phyloP scores from a whole-genome alignment of 1,140 invertebrate genomes.

The Bacillus rossius region DNA sequence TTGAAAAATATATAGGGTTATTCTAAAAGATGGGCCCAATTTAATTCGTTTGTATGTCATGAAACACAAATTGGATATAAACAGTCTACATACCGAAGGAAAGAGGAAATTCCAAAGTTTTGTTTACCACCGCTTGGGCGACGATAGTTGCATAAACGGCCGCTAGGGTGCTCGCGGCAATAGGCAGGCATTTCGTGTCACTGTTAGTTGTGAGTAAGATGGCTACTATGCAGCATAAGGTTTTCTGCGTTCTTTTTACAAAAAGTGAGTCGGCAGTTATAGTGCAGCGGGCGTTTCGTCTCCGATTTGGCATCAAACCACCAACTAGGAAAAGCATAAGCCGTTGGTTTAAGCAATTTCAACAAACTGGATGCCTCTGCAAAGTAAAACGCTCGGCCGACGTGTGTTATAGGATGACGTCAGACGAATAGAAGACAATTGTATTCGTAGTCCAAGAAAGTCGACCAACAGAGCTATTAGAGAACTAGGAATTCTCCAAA shows the following conservation, averaged over 20 bases:
- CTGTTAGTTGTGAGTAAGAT: too few relatives aligned
- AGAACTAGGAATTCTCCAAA: constrained; percentile 12
- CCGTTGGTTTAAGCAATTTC: constrained; percentile 12
- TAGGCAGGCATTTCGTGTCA: too few relatives aligned
- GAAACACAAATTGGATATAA: too few relatives aligned
- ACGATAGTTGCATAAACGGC: too few relatives aligned
- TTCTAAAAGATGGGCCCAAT: too few relatives aligned
- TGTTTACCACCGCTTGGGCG: too few relatives aligned
- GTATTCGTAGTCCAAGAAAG: constrained; percentile 10
- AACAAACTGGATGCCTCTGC: constrained; percentile 10
- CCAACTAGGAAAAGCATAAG: constrained; percentile 8
- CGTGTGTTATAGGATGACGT: constrained; percentile 8
- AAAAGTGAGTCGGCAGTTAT: constrained; percentile 2
- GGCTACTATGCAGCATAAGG: too few relatives aligned
- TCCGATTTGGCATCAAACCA: constrained; percentile 7
- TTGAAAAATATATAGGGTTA: too few relatives aligned
- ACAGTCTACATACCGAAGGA: too few relatives aligned
- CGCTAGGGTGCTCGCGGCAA: too few relatives aligned
- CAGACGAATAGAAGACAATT: constrained; percentile 10
- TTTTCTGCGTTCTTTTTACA: background rate
- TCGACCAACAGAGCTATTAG: constrained; percentile 9
- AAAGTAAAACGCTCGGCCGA: constrained; percentile 1
- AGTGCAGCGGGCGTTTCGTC: constrained; percentile 1
- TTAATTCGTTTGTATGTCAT: too few relatives aligned
- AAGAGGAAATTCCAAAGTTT: too few relatives aligned